Conservation (phyloP, 2,888 invertebrate species). For the Rambutsinella grinnellia region DNA sequence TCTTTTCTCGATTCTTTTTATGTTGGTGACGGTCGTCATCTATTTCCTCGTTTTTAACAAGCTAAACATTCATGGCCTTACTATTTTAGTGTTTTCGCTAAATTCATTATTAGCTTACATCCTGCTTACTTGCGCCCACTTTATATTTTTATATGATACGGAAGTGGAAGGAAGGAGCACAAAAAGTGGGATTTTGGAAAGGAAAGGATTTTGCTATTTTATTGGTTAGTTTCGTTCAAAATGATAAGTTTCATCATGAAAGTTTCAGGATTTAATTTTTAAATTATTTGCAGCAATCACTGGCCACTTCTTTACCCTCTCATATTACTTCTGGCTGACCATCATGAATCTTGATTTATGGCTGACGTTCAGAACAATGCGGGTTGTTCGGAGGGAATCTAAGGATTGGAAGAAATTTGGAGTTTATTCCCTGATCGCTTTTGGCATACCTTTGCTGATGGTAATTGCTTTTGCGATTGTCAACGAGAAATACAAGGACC, state of each 20-base stretch:
- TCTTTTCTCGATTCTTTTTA: neutral
- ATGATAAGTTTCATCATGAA: no score
- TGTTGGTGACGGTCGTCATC: neutral
- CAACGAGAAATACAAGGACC: no score
- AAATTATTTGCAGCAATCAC: neutral
- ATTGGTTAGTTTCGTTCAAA: no score
- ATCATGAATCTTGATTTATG: neutral
- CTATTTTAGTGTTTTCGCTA: neutral
- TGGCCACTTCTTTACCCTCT: neutral
- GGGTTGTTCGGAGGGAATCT: neutral
- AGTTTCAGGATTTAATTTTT: no score
- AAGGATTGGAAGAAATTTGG: neutral
- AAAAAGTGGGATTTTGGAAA: neutral
- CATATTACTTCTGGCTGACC: neutral
- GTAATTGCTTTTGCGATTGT: neutral
- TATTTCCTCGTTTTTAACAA: neutral
- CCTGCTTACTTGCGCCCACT: neutral
- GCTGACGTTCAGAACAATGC: neutral
- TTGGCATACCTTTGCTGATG: neutral
- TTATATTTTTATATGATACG: neutral
- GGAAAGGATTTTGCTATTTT: neutral
- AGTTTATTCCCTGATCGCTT: neutral
- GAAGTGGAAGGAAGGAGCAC: no score
- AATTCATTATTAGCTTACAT: neutral
- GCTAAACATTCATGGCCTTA: neutral